Conservation (phyloP, 1,140 invertebrate genomes). For the Luehdorfia chinensis region DNA sequence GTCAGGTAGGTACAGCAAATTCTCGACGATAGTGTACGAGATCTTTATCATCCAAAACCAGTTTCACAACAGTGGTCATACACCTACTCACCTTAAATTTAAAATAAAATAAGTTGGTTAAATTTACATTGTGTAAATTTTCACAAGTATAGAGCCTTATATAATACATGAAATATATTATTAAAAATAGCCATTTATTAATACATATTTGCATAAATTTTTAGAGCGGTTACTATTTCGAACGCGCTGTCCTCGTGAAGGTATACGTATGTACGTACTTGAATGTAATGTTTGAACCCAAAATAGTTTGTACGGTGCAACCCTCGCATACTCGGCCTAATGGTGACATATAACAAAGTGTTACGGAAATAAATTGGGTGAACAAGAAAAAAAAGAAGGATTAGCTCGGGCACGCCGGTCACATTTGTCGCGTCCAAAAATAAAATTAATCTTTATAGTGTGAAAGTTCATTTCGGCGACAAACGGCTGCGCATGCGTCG, state of each 20-base stretch:
- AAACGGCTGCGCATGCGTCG: conserved; percentile 37
- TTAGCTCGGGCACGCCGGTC: conserved; percentile 41
- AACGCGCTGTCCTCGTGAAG: conserved; percentile 11
- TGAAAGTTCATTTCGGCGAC: conserved; percentile 59
- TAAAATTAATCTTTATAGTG: conserved; percentile 62
- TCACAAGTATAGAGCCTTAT: no score
- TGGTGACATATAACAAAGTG: conserved; percentile 62
- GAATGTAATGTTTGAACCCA: conserved; percentile 31
- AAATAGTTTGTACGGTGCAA: conserved; percentile 35
- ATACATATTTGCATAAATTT: no score
- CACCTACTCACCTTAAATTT: conserved; percentile 12
- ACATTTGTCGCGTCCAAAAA: conserved; percentile 54
- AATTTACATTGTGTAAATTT: no score
- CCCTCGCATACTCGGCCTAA: conserved; percentile 54
- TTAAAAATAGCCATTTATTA: no score
- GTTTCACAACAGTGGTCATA: conserved; percentile 12
- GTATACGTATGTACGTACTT: conserved; percentile 14
- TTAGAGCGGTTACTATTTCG: conserved; percentile 5
- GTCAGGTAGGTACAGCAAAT: conserved; percentile 7
- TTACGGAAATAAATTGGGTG: conserved; percentile 60
- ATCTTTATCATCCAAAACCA: conserved; percentile 13
- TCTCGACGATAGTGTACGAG: background rate
- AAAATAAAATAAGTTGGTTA: no score
- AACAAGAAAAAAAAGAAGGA: conserved; percentile 50
- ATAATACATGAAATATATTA: no score